phyloP scores from a whole-genome alignment of 2,113 vertebrate genomes.

The Laticauda colubrina region DNA sequence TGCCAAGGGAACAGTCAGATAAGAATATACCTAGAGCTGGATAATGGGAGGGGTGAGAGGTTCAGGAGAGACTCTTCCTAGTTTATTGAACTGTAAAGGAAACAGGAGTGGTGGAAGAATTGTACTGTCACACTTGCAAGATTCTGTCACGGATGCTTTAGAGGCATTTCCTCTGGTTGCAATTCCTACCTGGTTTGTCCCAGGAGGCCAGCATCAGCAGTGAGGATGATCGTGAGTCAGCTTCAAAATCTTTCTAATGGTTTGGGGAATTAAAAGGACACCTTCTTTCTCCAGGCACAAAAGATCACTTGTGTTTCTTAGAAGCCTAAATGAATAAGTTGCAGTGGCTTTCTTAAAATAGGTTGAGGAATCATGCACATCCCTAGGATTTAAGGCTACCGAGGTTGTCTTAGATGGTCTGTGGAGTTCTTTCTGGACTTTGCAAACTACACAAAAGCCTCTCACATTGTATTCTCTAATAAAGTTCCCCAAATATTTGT shows the following conservation, averaged over 20 bases:
- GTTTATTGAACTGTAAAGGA: not conserved
- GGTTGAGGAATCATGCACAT: not conserved
- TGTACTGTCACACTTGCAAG: not conserved
- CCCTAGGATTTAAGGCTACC: not conserved
- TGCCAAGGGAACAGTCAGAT: not conserved
- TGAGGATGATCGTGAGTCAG: not conserved
- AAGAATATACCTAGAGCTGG: not conserved
- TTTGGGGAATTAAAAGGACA: not conserved
- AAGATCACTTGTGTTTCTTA: not conserved
- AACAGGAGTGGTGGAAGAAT: not conserved
- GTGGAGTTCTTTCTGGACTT: not conserved
- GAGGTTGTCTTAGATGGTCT: not conserved
- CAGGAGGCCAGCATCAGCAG: not conserved
- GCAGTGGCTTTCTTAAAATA: not conserved
- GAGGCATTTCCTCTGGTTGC: not conserved
- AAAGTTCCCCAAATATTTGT: not conserved
- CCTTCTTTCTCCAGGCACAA: not conserved
- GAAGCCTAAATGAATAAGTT: not conserved
- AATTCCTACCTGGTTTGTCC: not conserved
- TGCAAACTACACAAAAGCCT: not conserved
- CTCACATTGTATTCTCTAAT: not conserved
- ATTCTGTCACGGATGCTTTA: not conserved
- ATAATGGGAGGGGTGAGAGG: not conserved
- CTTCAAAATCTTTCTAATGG: not conserved
- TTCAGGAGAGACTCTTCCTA: not conserved